phyloP scores from a whole-genome alignment of 2,797 vertebrate genomes.

The Helarctos malayanus region DNA sequence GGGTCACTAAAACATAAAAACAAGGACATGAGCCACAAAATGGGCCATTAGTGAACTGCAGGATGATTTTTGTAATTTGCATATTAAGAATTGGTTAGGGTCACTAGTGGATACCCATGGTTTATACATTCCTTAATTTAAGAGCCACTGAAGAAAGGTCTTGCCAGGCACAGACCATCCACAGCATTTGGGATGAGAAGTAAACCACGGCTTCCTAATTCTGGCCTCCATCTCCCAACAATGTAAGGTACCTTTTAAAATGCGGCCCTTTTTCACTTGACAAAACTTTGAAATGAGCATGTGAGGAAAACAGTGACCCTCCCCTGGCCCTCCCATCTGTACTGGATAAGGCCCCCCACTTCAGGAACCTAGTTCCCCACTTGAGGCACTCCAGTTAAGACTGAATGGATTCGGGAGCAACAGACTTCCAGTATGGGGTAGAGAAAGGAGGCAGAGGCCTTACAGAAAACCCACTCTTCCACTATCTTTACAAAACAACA shows the following conservation, averaged over 20 bases:
- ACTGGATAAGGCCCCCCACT: background rate
- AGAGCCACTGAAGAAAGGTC: background rate
- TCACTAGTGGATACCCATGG: background rate
- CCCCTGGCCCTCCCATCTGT: background rate
- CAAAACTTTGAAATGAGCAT: background rate
- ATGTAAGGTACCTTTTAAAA: background rate
- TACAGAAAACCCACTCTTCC: background rate
- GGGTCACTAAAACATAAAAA: background rate
- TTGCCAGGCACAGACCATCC: background rate
- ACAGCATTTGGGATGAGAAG: background rate
- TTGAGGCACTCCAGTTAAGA: background rate
- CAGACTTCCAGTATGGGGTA: background rate
- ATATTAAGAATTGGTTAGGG: background rate
- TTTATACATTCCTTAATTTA: background rate
- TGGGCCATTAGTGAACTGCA: background rate
- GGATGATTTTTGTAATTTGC: background rate
- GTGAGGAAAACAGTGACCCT: background rate
- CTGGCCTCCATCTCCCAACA: background rate
- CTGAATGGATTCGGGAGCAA: background rate
- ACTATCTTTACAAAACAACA: background rate
- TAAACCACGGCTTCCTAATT: background rate
- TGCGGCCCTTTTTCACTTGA: background rate
- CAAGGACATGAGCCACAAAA: background rate
- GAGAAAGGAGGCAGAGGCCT: background rate
- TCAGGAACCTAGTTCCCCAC: background rate